Evolutionary conservation across 2,113 vertebrate species (phyloP), one percentile per base, ranked within the genome.

Genomic region (Acanthisitta chloris): DNA sequence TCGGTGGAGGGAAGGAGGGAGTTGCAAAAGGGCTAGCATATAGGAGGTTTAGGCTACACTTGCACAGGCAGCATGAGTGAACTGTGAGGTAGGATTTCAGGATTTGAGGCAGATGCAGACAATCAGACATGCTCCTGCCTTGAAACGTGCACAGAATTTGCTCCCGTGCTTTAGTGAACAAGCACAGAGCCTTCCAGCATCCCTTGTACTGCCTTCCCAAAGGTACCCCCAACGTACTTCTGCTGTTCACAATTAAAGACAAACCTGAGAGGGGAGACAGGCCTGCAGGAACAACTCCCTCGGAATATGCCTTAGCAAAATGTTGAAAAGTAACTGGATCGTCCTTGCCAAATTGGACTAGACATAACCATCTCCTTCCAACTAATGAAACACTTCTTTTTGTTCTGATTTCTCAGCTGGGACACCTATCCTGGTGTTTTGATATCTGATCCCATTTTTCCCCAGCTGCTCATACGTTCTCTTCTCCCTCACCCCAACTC

Each of bases 361-460:
- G 90, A 79, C n/a, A 80, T 33, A 90, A 52, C 29, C 73, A 51
- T 45, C 73, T 85, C 70, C 45, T 81, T 85, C 92, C 78, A 95
- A 67, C 55, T 95, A 93, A 94, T 76, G 70, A 91, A 93, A 94
- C 51, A 21, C 8, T 7, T 92, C 8, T 55, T 95, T 92, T 69
- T 85, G 45, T 69, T 90, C 52, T 14, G 4, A 74, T 94, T 88
- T 87, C 66, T 94, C 87, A 85, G 51, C 66, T 69, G 40, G 36
- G 66, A 48, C 33, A 85, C 40, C 48, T 93, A 18, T 80, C 48
- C 65, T 69, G 28, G 15, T 76, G n/a, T 90, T 91, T 90, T 59
- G 40, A 76, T 91, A 93, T 72, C 65, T 52, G 57, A 94, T 72
- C 70, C 57, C 28, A 49, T 65, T 85, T 92, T 77, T 13, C 49